Conservation (phyloP, 1,140 invertebrate species). For the Periplaneta americana region DNA sequence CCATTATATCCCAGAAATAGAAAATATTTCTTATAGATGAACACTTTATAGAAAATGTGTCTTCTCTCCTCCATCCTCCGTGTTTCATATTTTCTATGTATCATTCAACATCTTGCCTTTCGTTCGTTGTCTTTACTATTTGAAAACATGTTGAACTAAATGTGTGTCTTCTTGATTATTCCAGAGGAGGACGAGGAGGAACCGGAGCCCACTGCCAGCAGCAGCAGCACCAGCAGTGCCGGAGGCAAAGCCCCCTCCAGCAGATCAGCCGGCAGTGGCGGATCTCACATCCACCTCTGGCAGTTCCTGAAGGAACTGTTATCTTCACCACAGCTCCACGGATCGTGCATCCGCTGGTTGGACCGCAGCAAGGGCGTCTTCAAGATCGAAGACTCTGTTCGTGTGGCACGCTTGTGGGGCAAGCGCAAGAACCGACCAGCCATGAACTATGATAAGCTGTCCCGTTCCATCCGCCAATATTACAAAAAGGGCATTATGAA, state of each 20-base stretch:
- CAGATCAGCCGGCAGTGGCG: slow-evolving; percentile 32
- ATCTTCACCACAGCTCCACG: slow-evolving; percentile 76
- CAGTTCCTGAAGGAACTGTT: slow-evolving; percentile 97
- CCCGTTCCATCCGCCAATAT: slow-evolving; percentile 96
- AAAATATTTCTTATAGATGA: no score
- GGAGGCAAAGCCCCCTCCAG: not conserved
- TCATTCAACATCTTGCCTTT: no score
- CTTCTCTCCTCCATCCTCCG: no score
- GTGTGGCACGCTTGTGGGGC: slow-evolving; percentile 94
- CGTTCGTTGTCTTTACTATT: no score
- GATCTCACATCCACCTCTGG: slow-evolving; percentile 97
- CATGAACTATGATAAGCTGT: slow-evolving; percentile 99
- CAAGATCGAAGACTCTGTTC: slow-evolving; percentile 98
- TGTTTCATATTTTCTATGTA: no score
- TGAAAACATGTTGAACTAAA: no score
- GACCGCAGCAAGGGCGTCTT: slow-evolving; percentile 93
- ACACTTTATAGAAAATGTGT: no score
- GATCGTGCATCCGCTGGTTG: slow-evolving; percentile 93
- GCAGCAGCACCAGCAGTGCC: slow-evolving; percentile 25
- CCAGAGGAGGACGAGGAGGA: not conserved
- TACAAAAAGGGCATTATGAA: slow-evolving; percentile 99
- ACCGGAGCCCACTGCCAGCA: slow-evolving; percentile 22
- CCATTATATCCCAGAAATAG: no score
- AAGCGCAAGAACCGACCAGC: slow-evolving; percentile 95
- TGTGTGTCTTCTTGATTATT: no score